These are phyloP conservation scores for Anaspis maculata DNA, from an alignment of 2,888 invertebrate species.

Conservation along the genomic window DNA sequence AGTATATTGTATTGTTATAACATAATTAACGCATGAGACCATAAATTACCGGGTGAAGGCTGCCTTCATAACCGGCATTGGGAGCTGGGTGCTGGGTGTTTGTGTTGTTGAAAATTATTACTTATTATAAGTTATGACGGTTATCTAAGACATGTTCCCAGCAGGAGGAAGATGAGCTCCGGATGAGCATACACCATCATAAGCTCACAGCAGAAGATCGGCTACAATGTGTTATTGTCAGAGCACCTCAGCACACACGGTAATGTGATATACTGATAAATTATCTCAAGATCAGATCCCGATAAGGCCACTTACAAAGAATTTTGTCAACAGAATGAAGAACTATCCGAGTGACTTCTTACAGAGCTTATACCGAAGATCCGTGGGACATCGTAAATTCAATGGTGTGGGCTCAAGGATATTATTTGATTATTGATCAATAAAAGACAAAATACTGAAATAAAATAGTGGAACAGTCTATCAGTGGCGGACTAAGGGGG, in stretches of 20 bases:
- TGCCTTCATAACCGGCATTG: constrained; percentile 1
- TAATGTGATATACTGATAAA: background rate
- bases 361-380: no score
- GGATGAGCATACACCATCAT: background rate
- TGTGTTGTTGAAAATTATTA: constrained; percentile 6
- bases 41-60: constrained; percentile 2
- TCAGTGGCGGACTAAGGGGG: no score
- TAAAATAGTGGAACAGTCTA: no score
- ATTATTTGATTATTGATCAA: no score
- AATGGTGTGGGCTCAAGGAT: no score
- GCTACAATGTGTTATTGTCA: background rate
- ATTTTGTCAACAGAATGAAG: no score
- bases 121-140: constrained; percentile 6
- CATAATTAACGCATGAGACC: constrained; percentile 8
- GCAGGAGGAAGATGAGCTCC: background rate
- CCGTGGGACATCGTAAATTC: no score
- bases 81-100: constrained; percentile 1
- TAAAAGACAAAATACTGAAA: no score
- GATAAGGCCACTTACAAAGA: no score
- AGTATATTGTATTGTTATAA: constrained; percentile 9
- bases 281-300: no score
- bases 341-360: no score
- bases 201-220: no score
- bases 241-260: background rate
- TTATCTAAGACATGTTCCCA: background rate